phyloP scores from a whole-genome alignment of 2,888 invertebrate species.

The Epirrhoe alternata region DNA sequence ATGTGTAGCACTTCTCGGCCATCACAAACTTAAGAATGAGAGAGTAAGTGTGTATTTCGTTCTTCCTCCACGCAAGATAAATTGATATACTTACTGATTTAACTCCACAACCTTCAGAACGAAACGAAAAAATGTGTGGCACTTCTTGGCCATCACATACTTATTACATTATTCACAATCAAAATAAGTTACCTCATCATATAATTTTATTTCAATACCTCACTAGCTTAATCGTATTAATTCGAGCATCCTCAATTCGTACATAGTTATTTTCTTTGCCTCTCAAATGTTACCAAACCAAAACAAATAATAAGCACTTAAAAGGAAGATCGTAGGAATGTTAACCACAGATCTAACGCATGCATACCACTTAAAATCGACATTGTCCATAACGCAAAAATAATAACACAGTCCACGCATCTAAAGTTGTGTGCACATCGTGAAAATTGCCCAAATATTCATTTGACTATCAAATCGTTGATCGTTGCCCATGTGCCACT shows the following conservation, averaged over 20 bases:
- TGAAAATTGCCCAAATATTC: background rate
- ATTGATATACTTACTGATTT: no score
- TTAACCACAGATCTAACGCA: conserved; percentile 39
- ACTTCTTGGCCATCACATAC: background rate
- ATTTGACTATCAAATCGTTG: background rate
- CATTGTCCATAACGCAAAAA: conserved; percentile 74
- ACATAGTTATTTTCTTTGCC: conserved; percentile 1
- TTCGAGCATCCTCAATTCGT: conserved; percentile 1
- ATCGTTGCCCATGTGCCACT: no score
- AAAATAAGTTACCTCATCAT: background rate
- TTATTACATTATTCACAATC: background rate
- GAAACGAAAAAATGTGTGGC: no score
- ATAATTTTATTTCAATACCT: conserved; percentile 1
- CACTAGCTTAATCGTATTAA: background rate
- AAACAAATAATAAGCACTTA: conserved; percentile 25
- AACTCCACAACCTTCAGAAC: no score
- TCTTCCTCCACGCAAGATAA: no score
- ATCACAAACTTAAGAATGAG: no score
- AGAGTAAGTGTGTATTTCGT: no score
- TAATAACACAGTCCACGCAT: conserved; percentile 72
- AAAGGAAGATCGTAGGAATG: conserved; percentile 28
- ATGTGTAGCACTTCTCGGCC: no score
- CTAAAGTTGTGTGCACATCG: conserved; percentile 30
- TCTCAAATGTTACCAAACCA: conserved; percentile 23
- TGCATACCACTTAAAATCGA: conserved; percentile 51